Evolutionary conservation across 2,113 vertebrate species (phyloP).

Genomic region (Puma concolor): DNA sequence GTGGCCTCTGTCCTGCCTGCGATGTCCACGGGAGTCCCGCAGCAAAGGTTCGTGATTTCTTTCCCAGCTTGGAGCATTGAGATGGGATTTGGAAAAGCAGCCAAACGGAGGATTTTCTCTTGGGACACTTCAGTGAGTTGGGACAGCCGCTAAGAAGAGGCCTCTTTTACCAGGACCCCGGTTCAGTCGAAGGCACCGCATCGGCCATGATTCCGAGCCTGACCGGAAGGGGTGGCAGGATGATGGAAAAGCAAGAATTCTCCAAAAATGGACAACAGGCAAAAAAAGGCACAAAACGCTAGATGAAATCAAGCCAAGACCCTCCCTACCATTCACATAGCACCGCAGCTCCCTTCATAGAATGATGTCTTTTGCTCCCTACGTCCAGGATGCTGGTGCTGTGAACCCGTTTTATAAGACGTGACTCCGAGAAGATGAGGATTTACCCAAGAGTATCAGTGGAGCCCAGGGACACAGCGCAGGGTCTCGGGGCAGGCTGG

Average conservation of each 20-base stretch:
- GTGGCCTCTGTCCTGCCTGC: rapidly evolving
- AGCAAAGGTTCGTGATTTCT: not conserved
- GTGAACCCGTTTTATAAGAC: not conserved
- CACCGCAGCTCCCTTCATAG: too few relatives aligned
- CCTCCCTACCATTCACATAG: not conserved
- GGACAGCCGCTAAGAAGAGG: not conserved
- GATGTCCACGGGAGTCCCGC: not conserved
- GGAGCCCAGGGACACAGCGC: not conserved
- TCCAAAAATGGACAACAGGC: too few relatives aligned
- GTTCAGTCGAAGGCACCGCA: rapidly evolving
- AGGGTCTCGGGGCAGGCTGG: not conserved
- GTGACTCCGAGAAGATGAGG: not conserved
- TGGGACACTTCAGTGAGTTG: not conserved
- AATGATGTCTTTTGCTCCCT: not conserved
- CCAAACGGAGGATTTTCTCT: conserved; percentile 52
- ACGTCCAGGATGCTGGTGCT: too few relatives aligned
- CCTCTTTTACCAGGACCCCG: not conserved
- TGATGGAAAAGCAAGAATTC: not conserved
- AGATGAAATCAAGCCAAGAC: not conserved
- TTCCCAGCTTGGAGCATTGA: not conserved
- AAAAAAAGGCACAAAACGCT: too few relatives aligned
- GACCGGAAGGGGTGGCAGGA: rapidly evolving
- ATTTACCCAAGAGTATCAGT: not conserved
- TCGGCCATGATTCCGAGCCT: not conserved
- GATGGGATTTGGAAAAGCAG: conserved; percentile 1